phyloP scores from a whole-genome alignment of 2,888 invertebrate species.

The Hololepta plana region DNA sequence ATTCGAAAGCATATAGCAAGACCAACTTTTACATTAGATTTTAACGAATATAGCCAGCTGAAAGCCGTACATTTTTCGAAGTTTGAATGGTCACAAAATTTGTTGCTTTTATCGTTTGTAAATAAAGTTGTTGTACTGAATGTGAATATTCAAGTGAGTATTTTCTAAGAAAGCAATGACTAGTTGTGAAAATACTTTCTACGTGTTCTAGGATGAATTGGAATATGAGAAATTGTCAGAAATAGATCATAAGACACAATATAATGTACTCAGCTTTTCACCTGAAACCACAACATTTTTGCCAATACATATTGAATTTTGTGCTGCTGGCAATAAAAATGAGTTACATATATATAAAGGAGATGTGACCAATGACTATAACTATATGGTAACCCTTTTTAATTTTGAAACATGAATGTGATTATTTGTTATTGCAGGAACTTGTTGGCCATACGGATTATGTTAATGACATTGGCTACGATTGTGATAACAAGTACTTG shows the following conservation, averaged over 20 bases:
- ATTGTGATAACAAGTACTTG: slow-evolving; percentile 45
- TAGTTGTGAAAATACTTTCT: too few species aligned
- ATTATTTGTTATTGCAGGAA: slow-evolving; percentile 22
- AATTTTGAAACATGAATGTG: slow-evolving; percentile 2
- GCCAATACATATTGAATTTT: slow-evolving; percentile 36
- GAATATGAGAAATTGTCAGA: neutral
- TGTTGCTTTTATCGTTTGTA: too few species aligned
- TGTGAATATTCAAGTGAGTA: too few species aligned
- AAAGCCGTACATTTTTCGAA: too few species aligned
- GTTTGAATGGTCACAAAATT: too few species aligned
- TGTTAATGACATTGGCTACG: slow-evolving; percentile 50
- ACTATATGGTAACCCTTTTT: slow-evolving; percentile 25
- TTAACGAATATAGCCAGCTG: too few species aligned
- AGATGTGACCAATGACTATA: slow-evolving; percentile 31
- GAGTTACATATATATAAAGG: slow-evolving; percentile 35
- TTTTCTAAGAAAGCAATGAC: too few species aligned
- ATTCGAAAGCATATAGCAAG: too few species aligned
- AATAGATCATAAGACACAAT: neutral
- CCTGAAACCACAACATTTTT: slow-evolving; percentile 40
- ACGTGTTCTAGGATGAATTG: too few species aligned
- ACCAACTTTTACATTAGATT: too few species aligned
- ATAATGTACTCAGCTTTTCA: slow-evolving; percentile 32
- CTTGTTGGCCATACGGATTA: slow-evolving; percentile 46
- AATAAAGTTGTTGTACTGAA: too few species aligned
- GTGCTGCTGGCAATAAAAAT: slow-evolving; percentile 34